A percentile compares a stretch with the other conserved stretches of the same genome.
Conservation (phyloP, 1,140 invertebrate species). For the Potamilus streckersoni region DNA sequence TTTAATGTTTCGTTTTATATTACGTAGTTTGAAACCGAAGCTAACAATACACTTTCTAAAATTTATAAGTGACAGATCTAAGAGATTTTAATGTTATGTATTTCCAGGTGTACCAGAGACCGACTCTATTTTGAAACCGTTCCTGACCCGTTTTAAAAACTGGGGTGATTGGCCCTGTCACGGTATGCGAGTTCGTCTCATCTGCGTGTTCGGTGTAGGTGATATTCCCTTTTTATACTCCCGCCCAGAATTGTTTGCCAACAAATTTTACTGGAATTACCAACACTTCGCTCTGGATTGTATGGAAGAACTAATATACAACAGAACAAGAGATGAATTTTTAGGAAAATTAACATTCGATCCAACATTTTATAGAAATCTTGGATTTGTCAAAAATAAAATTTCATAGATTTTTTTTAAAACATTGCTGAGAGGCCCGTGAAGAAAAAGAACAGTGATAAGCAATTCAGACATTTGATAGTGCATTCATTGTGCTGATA, state of each 20-base stretch:
- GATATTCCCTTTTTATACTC: slow-evolving; percentile 32
- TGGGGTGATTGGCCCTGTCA: slow-evolving; percentile 32
- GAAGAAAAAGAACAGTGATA: too few relatives aligned
- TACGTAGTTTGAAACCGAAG: too few relatives aligned
- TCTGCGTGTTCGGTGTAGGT: slow-evolving; percentile 44
- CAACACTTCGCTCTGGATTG: slow-evolving; percentile 43
- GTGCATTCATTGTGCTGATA: too few relatives aligned
- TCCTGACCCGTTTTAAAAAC: slow-evolving; percentile 30
- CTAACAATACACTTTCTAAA: too few relatives aligned
- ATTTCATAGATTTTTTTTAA: not conserved
- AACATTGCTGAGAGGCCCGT: too few relatives aligned
- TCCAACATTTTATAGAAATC: slow-evolving; percentile 21
- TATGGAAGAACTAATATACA: slow-evolving; percentile 14
- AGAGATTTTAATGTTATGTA: not conserved
- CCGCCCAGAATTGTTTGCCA: slow-evolving; percentile 42
- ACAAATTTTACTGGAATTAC: slow-evolving; percentile 42
- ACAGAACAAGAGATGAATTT: slow-evolving; percentile 29
- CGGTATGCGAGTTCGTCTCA: slow-evolving; percentile 30
- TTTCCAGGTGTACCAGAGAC: slow-evolving; percentile 21
- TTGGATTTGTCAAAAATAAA: slow-evolving; percentile 27
- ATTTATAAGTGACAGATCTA: too few relatives aligned
- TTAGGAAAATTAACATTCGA: slow-evolving; percentile 5
- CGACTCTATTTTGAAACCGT: slow-evolving; percentile 16
- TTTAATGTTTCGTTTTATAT: too few relatives aligned
- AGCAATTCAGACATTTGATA: too few relatives aligned